Base-by-base conservation (phyloP, 2,888 invertebrate genomes). In the Pinctada fucata region DNA sequence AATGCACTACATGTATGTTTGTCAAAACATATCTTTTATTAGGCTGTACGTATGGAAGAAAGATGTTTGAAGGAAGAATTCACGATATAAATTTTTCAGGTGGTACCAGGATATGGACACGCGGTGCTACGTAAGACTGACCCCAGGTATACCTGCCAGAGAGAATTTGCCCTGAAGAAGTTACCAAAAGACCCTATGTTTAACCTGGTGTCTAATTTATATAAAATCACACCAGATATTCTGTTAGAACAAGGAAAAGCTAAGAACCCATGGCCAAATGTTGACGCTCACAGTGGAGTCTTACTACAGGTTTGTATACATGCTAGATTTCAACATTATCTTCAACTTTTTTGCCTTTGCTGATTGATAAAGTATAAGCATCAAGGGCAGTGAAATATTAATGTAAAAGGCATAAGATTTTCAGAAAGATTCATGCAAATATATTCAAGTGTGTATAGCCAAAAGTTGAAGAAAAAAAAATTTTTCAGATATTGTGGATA, bases 181-280 rank as follows among this genome's bases (percentile, higher is more conserved):
- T 93, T 98, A 90, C 98, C 98, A 75, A 95, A 98, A 90, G 98
- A 98, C 93, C 95, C 96, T 0, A 93, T 97, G 90, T 98, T 98
- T 95, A 96, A 97, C 94, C 94, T 98, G 90, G 98, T 98, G 47
- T 95, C 97, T 2, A 95, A 96, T 89, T 94, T 98, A 5, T 98
- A 97, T 95, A 97, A 97, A 93, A 95, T 98, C 74, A 97, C 97
- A 70, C 98, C 98, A 0, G 96, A 97, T 86, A 95, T 98, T 90
- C 95, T 98, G 68, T 94, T 96, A 88, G 97, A 97, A 93, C 96
- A 97, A 87, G 98, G 98, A 91, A 98, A 98, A 94, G 97, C 97
- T 80, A 97, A 97, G 95, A 98, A 98, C 95, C 98, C 98, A 82
- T 99, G 98, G 98, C 98, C 98, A 86, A 98, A 99, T 93, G 98